Conservation (phyloP, 2,888 invertebrate genomes). For the Cerceris rybyensis region DNA sequence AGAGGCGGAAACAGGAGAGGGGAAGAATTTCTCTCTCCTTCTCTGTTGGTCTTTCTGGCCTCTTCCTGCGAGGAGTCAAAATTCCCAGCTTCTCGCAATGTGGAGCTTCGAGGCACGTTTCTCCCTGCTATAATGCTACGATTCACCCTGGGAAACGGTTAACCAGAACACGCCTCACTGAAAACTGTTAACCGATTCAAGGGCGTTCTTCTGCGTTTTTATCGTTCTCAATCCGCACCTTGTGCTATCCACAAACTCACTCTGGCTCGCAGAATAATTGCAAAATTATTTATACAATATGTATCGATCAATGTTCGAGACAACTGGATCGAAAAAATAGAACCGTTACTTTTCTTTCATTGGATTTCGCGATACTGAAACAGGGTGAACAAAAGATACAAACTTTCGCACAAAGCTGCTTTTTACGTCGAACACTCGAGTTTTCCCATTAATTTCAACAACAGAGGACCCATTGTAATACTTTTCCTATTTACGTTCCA, state of each 20-base stretch:
- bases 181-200: slow-evolving; percentile 15
- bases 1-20: slow-evolving; percentile 8
- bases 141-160: slow-evolving; percentile 68
- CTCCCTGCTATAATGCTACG: slow-evolving; percentile 74
- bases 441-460: too few species aligned
- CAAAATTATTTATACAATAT: too few species aligned
- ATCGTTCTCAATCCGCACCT: not conserved
- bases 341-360: too few species aligned
- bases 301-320: too few species aligned
- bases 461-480: too few species aligned
- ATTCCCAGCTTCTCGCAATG: slow-evolving; percentile 42
- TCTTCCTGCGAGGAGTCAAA: slow-evolving; percentile 51
- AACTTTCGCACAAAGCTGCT: too few species aligned
- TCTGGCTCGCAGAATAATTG: too few species aligned
- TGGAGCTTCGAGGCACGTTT: slow-evolving; percentile 19
- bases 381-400: too few species aligned
- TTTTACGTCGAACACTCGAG: too few species aligned
- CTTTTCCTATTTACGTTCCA: not conserved
- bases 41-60: slow-evolving; percentile 12
- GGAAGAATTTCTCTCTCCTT: slow-evolving; percentile 3
- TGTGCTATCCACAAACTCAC: too few species aligned
- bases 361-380: too few species aligned
- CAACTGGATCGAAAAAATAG: too few species aligned
- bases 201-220: slow-evolving; percentile 9
- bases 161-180: slow-evolving; percentile 51